Conservation (phyloP, 1,140 invertebrate species). For the Contarinia nasturtii region DNA sequence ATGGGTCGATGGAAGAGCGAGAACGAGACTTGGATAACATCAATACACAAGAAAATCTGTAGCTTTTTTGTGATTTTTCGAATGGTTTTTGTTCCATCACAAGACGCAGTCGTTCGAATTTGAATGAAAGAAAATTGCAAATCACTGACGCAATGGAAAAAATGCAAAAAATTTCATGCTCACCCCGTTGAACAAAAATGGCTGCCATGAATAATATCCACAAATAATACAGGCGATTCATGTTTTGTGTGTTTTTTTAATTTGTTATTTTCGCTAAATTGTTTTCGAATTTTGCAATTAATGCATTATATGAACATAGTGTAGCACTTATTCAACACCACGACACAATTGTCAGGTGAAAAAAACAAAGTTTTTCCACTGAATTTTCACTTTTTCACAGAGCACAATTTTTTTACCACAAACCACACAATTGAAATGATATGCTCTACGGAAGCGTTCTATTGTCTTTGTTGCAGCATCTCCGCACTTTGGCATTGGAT, state of each 20-base stretch:
- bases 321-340: too few relatives aligned
- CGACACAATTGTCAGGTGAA: too few relatives aligned
- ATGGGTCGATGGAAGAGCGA: background rate
- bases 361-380: too few relatives aligned
- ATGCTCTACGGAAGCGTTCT: too few relatives aligned
- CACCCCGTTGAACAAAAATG: slow-evolving; percentile 3
- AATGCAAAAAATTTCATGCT: background rate
- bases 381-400: too few relatives aligned
- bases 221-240: slow-evolving; percentile 2
- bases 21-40: background rate
- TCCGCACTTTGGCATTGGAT: too few relatives aligned
- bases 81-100: background rate
- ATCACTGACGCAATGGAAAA: background rate
- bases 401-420: too few relatives aligned
- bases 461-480: too few relatives aligned
- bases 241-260: background rate
- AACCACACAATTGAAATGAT: too few relatives aligned
- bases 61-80: background rate
- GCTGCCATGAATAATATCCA: background rate
- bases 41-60: too few relatives aligned
- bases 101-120: background rate
- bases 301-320: too few relatives aligned
- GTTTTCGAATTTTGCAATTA: too few relatives aligned
- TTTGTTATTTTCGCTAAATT: background rate
- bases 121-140: background rate